phyloP scores from a whole-genome alignment of 2,113 vertebrate species.

The Pontoporia blainvillei region DNA sequence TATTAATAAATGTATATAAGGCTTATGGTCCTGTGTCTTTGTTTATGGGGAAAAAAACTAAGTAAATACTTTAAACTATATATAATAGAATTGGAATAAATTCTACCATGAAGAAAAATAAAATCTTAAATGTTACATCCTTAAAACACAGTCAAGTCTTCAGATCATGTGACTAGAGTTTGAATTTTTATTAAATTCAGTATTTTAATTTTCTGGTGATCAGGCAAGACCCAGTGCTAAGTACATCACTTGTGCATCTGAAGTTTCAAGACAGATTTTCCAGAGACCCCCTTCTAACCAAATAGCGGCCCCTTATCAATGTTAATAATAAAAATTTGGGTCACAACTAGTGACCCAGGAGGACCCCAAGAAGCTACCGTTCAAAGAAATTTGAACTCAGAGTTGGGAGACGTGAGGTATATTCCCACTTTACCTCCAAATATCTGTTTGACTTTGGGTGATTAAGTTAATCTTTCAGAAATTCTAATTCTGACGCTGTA shows the following conservation, averaged over 20 bases:
- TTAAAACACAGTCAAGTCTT: neutral
- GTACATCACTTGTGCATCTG: too few relatives aligned
- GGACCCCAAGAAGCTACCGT: neutral
- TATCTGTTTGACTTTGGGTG: constrained; percentile 2
- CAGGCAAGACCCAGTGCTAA: neutral
- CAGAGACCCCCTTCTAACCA: neutral
- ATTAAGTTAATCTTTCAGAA: constrained; percentile 50
- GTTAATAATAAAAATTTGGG: neutral
- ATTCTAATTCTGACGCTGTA: constrained; percentile 31
- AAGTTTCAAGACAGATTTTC: neutral
- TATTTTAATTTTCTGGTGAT: neutral
- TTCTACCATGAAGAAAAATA: neutral
- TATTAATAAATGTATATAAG: neutral
- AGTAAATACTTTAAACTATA: neutral
- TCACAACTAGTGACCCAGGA: neutral
- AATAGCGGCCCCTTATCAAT: neutral
- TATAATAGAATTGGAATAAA: neutral
- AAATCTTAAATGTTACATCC: neutral
- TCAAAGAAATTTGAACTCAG: neutral
- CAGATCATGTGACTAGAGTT: neutral
- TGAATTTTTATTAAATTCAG: neutral
- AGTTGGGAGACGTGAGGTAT: neutral
- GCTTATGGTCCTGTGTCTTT: neutral
- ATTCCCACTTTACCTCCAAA: neutral
- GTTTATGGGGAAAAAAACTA: neutral